Conservation (phyloP, 2,113 vertebrate species). For the Synchiropus splendidus region DNA sequence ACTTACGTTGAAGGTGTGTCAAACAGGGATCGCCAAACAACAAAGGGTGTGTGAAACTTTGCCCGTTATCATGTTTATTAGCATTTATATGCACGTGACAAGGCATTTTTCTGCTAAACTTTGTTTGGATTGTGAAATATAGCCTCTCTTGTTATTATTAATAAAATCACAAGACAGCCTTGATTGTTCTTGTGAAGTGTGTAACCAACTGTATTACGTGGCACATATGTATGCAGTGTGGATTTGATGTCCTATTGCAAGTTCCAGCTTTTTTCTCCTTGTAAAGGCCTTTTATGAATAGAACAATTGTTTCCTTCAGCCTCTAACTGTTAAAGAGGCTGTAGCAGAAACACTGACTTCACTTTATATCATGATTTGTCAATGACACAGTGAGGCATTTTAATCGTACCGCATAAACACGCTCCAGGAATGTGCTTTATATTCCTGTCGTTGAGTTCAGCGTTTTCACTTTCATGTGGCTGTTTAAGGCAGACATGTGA, state of each 20-base stretch:
- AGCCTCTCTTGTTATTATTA: too few relatives aligned
- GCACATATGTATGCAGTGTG: not conserved
- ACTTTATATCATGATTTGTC: slow-evolving; percentile 28
- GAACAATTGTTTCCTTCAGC: slow-evolving; percentile 59
- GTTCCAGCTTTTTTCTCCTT: slow-evolving; percentile 32
- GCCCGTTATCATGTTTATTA: slow-evolving; percentile 6
- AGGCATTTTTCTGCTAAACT: too few relatives aligned
- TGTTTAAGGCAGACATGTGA: slow-evolving; percentile 19
- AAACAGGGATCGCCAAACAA: slow-evolving; percentile 19
- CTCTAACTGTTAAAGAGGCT: slow-evolving; percentile 51
- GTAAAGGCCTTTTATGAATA: slow-evolving; percentile 50
- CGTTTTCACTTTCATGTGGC: slow-evolving; percentile 6
- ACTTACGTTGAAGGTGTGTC: slow-evolving; percentile 33
- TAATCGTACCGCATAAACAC: too few relatives aligned
- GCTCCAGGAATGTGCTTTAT: too few relatives aligned
- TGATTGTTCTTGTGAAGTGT: too few relatives aligned
- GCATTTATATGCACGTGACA: slow-evolving; percentile 7
- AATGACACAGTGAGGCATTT: not conserved
- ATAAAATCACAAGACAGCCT: too few relatives aligned
- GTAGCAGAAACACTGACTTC: slow-evolving; percentile 50
- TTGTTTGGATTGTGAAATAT: too few relatives aligned
- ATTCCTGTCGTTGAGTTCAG: too few relatives aligned
- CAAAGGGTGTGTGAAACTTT: slow-evolving; percentile 12
- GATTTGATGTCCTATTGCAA: not conserved
- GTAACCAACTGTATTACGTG: not conserved